A percentile compares a stretch with the other conserved stretches of the same genome.
Evolutionary conservation across 2,888 invertebrate genomes (phyloP).

Genomic region (Sphaerophoria rueppellii): DNA sequence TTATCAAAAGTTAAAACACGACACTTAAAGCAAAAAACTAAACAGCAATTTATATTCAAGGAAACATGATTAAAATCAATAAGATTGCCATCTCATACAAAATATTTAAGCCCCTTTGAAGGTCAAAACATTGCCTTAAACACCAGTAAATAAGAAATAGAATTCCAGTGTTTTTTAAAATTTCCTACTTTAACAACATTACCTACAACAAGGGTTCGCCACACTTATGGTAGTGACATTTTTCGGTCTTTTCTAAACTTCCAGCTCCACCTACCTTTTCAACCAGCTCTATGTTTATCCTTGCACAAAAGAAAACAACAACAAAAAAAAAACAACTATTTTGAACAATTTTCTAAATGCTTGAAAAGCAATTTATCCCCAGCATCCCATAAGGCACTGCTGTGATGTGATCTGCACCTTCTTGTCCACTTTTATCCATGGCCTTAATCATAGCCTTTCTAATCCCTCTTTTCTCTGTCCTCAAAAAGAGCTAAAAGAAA

Average conservation of each 20-base stretch:
- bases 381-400: constrained; percentile 29
- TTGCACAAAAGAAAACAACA: not conserved
- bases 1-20: no score
- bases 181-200: constrained; percentile 11
- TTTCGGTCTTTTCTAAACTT: constrained; percentile 5
- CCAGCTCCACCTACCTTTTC: not conserved
- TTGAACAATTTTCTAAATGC: constrained; percentile 54
- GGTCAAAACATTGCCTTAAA: not conserved
- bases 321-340: constrained; percentile 33
- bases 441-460: constrained; percentile 58
- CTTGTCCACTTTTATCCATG: constrained; percentile 54
- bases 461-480: constrained; percentile 39
- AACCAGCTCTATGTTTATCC: not conserved
- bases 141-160: not conserved
- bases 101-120: not conserved
- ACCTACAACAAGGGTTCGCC: constrained; percentile 28
- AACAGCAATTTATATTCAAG: no score
- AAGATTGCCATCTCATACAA: no score
- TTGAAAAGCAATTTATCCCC: constrained; percentile 67
- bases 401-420: constrained; percentile 8
- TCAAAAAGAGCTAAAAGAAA: not conserved
- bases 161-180: not conserved
- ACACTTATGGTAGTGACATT: constrained; percentile 48
- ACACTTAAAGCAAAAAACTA: no score
- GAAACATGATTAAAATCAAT: no score